Evolutionary conservation across 2,113 vertebrate genomes (phyloP).

Genomic region (Ictalurus furcatus): DNA sequence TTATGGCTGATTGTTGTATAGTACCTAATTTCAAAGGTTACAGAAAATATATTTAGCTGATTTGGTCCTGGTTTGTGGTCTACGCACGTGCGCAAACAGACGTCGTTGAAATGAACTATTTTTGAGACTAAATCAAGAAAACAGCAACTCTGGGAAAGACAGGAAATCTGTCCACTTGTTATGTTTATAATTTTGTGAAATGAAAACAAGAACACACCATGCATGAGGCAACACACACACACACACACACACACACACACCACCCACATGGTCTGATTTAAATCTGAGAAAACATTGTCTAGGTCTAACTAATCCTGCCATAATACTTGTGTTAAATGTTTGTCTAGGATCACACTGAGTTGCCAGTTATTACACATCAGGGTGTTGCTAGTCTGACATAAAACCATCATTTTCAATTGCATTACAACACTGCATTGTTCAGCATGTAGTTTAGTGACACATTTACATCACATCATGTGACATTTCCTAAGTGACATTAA

Average conservation of each 20-base stretch:
- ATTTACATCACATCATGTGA: background rate
- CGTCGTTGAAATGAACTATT: background rate
- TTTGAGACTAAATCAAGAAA: background rate
- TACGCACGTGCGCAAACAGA: background rate
- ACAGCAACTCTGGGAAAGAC: background rate
- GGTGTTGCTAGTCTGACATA: conserved; percentile 34
- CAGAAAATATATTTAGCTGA: background rate
- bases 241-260: background rate
- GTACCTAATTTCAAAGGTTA: background rate
- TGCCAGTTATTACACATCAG: conserved; percentile 32
- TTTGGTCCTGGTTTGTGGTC: background rate
- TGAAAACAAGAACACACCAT: background rate
- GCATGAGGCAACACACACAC: background rate
- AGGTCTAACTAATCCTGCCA: conserved; percentile 3
- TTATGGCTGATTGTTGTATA: background rate
- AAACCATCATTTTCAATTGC: background rate
- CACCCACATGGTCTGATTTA: background rate
- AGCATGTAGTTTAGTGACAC: background rate
- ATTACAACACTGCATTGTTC: background rate
- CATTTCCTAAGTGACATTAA: background rate
- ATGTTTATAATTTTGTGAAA: background rate
- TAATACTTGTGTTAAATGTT: background rate
- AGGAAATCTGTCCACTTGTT: background rate
- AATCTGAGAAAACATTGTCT: background rate
- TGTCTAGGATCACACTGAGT: background rate